Conservation (phyloP, 2,888 invertebrate species). For the Drosophila cracens region DNA sequence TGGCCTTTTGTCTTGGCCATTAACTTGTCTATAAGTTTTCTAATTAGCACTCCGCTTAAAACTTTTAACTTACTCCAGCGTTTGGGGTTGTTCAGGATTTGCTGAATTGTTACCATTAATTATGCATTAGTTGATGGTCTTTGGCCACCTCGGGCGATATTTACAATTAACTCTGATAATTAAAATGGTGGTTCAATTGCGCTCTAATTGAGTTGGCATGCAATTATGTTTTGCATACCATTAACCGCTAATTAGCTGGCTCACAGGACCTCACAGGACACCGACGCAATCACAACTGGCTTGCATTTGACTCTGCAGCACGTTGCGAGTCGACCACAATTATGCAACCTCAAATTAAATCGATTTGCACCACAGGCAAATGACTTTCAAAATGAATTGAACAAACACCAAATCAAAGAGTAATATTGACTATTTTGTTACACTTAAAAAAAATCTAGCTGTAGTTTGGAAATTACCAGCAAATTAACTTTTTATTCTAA, state of each 20-base stretch:
- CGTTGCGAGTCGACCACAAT: neutral
- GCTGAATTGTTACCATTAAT: conserved; percentile 44
- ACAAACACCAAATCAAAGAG: neutral
- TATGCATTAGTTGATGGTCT: conserved; percentile 44
- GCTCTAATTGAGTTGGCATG: conserved; percentile 61
- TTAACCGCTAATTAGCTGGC: conserved; percentile 39
- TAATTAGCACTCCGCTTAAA: conserved; percentile 64
- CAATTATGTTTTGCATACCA: conserved; percentile 60
- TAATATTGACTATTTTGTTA: neutral
- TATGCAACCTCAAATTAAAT: conserved; percentile 25
- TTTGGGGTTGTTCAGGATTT: neutral
- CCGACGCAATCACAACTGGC: conserved; percentile 13
- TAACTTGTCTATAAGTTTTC: conserved; percentile 63
- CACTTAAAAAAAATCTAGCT: neutral
- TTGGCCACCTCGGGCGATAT: conserved; percentile 10
- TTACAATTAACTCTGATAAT: conserved; percentile 39
- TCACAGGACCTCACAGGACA: neutral
- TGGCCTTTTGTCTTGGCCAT: conserved; percentile 23
- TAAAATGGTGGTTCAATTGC: conserved; percentile 54
- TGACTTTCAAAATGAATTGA: neutral
- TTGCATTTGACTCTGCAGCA: conserved; percentile 3
- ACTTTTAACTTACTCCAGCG: conserved; percentile 48
- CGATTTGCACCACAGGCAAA: conserved; percentile 25
- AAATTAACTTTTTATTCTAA: neutral
- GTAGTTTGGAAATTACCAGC: neutral